Conservation (phyloP, 2,113 vertebrate genomes). For the Pseudonaja textilis region DNA sequence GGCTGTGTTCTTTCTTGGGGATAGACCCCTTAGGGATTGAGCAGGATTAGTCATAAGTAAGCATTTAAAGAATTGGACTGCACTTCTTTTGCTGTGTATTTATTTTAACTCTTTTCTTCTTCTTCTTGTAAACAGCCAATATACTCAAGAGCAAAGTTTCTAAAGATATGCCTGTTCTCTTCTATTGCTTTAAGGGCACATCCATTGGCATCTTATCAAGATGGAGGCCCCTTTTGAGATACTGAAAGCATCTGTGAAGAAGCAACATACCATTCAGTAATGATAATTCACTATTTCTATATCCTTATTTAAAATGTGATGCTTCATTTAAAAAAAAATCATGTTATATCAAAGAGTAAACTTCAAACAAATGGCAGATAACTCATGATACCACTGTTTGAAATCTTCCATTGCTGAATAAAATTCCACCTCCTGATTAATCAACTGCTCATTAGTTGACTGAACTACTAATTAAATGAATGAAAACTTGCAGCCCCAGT, state of each 20-base stretch:
- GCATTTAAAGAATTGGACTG: neutral
- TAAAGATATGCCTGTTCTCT: neutral
- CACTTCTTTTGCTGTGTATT: neutral
- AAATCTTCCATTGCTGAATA: neutral
- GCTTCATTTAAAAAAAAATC: neutral
- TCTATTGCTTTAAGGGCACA: neutral
- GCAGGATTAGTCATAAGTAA: neutral
- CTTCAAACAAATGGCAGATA: neutral
- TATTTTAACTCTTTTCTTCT: neutral
- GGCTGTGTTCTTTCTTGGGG: neutral
- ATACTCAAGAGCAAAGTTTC: neutral
- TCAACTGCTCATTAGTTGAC: slow-evolving; percentile 10
- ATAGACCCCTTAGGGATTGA: neutral
- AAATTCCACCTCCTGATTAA: neutral
- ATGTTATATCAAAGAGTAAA: neutral
- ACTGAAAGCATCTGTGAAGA: neutral
- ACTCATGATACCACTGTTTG: neutral
- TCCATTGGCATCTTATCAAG: neutral
- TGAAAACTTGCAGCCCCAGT: neutral
- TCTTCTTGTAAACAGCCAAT: neutral
- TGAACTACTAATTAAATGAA: slow-evolving; percentile 1
- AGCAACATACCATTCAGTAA: neutral
- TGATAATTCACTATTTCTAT: neutral
- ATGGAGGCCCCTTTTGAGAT: neutral
- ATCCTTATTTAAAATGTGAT: neutral